phyloP scores from a whole-genome alignment of 2,113 vertebrate genomes.

The Osmerus mordax region DNA sequence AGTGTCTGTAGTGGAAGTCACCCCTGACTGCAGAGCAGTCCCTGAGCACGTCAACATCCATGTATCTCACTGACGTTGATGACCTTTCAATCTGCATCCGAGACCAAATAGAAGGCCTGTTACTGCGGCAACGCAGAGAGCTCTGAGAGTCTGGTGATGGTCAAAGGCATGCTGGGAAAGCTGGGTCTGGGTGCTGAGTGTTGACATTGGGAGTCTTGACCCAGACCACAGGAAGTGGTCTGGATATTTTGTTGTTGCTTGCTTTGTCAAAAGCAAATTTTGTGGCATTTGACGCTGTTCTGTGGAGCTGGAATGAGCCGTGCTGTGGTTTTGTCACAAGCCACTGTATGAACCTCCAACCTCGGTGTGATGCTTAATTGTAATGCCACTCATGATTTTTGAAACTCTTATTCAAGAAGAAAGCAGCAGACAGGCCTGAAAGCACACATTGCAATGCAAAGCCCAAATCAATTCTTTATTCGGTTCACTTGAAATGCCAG shows the following conservation, averaged over 20 bases:
- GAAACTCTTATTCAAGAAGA: no score
- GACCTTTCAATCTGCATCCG: neutral
- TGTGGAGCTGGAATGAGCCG: neutral
- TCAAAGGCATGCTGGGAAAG: constrained; percentile 66
- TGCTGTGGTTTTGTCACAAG: no score
- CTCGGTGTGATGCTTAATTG: no score
- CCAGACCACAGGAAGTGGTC: constrained; percentile 57
- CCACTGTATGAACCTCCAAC: no score
- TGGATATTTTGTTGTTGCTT: constrained; percentile 21
- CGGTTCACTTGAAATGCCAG: no score
- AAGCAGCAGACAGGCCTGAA: no score
- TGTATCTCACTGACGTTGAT: constrained; percentile 8
- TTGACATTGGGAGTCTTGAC: constrained; percentile 49
- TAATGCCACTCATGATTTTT: no score
- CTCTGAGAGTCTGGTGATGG: constrained; percentile 38
- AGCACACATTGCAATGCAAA: no score
- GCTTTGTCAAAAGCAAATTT: constrained; percentile 8
- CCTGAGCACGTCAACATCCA: constrained; percentile 4
- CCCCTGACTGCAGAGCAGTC: neutral
- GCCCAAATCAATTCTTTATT: no score
- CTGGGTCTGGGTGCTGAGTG: constrained; percentile 26
- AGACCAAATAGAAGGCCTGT: constrained; percentile 7
- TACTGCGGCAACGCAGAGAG: constrained; percentile 40
- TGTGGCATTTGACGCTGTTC: neutral
- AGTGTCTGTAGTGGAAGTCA: neutral